Evolutionary conservation across 2,113 vertebrate species (phyloP), one percentile per base, ranked within the genome.

Genomic region (Columba livia): DNA sequence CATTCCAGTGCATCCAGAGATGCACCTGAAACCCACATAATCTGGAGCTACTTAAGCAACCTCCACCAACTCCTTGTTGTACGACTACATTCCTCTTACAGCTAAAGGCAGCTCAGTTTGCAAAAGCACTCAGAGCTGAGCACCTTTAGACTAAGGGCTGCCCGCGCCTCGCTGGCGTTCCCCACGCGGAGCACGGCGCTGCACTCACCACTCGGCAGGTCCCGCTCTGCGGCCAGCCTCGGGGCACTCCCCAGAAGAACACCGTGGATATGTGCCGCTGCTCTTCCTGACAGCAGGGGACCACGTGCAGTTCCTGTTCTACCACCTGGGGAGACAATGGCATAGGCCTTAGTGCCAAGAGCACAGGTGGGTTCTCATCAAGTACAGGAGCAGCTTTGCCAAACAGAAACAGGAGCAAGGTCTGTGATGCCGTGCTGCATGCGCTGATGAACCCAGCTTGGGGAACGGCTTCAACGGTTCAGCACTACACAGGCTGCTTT

Each of bases 201-300:
- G 42, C 40, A 38, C 32, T 78, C 11, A 77, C 91, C 65, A 2
- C 1, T 2, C 31, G 5, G 9, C 10, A 21, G 71, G 75, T 87
- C 54, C 79, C 16, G 61, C 9, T 34, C 23, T 3, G 11, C 67
- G 44, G 60, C 12, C 34, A 13, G 48, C 11, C 34, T 18, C 31
- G 1, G 12, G 47, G 42, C 44, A 32, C 10, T 60, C 44, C 51
- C 25, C 77, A 28, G 19, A 12, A 75, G 32, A 13, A 17, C 6
- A 1, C 0, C 5, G 48, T 3, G 6, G 25, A 8, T 0, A 0
- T 0, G 29, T 19, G 40, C 66, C 3, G 1, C 5, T 12, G 47
- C 56, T 54, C 85, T 44, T 79, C 80, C 5, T 0, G 0, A 26
- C n/a, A 23, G 34, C 1, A 0, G 58, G 61, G 8, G 32, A 28